Percentiles rank a stretch among this genome's conserved stretches.
Conservation (phyloP, 2,797 vertebrate species). For the Chrysocyon brachyurus region DNA sequence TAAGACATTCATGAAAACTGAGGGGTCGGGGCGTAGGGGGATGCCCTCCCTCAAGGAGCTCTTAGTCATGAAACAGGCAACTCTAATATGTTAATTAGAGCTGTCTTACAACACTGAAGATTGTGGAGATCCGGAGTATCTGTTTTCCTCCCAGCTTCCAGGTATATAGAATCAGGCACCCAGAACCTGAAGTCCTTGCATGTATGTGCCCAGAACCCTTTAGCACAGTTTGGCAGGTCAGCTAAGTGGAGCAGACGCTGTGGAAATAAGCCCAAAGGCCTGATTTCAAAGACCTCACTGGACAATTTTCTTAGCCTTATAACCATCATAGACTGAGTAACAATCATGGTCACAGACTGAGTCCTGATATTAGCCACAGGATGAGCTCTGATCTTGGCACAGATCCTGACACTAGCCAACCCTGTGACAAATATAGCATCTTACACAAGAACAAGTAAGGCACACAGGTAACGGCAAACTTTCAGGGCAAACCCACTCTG, state of each 20-base stretch:
- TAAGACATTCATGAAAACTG: constrained; percentile 32
- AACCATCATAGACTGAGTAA: not conserved
- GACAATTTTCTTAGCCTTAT: constrained; percentile 13
- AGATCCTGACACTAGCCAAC: not conserved
- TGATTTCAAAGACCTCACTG: constrained; percentile 44
- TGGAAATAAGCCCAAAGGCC: constrained; percentile 1
- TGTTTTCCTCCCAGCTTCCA: not conserved
- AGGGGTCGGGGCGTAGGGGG: not conserved
- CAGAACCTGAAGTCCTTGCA: not conserved
- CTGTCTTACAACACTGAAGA: not conserved
- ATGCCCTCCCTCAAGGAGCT: not conserved
- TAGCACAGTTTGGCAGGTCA: not conserved
- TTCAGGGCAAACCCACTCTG: not conserved
- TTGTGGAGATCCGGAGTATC: not conserved
- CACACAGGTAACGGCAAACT: not conserved
- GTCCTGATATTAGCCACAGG: not conserved
- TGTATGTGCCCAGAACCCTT: not conserved
- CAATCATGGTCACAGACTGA: not conserved
- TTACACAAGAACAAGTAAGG: not conserved
- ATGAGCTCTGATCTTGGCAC: not conserved
- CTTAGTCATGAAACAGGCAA: not conserved
- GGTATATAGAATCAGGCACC: not conserved
- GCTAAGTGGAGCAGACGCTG: not conserved
- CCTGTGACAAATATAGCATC: not conserved
- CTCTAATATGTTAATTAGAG: not conserved